Conservation (phyloP, 30 jellyfish, hydroid and myxozoan genomes). For the Turritopsis rubra region DNA sequence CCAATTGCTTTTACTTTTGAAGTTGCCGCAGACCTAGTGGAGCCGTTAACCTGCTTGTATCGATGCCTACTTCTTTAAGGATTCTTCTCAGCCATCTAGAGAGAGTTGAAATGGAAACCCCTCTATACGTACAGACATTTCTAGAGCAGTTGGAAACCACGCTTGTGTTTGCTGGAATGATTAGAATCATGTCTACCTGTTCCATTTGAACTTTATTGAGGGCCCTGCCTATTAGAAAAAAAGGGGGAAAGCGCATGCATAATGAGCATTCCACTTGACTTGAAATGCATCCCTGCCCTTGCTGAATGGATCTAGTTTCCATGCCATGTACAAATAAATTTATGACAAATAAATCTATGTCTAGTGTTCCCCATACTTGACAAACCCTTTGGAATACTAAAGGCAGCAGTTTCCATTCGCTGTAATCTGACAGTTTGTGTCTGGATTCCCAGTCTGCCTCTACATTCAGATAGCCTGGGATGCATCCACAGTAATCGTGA, state of each 20-base stretch:
- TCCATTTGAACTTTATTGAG: constrained; percentile 18
- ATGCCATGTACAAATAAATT: constrained; percentile 14
- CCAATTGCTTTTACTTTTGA: too few species aligned
- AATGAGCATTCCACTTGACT: constrained; percentile 12
- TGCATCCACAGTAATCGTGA: constrained; percentile 1
- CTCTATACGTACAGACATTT: constrained; percentile 22
- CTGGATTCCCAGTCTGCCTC: constrained; percentile 45
- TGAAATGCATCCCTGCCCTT: constrained; percentile 25
- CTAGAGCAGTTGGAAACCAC: constrained; percentile 32
- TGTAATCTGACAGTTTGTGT: constrained; percentile 25
- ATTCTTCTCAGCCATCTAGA: too few species aligned
- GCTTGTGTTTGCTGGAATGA: constrained; percentile 38
- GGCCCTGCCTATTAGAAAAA: constrained; percentile 29
- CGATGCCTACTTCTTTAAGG: too few species aligned
- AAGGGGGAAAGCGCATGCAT: constrained; percentile 30
- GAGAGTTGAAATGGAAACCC: too few species aligned
- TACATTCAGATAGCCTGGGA: constrained; percentile 28
- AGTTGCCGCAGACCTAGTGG: too few species aligned
- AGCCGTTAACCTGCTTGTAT: too few species aligned
- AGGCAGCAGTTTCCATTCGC: constrained; percentile 43
- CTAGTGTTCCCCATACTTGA: constrained; percentile 29
- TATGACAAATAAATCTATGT: constrained; percentile 26
- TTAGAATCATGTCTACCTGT: constrained; percentile 4
- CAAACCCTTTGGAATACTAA: constrained; percentile 27
- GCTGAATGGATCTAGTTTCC: constrained; percentile 40